A percentile compares a stretch with the other conserved stretches of the same genome.
Evolutionary conservation across 2,888 invertebrate genomes (phyloP).

Genomic region (Proisotoma minuta): DNA sequence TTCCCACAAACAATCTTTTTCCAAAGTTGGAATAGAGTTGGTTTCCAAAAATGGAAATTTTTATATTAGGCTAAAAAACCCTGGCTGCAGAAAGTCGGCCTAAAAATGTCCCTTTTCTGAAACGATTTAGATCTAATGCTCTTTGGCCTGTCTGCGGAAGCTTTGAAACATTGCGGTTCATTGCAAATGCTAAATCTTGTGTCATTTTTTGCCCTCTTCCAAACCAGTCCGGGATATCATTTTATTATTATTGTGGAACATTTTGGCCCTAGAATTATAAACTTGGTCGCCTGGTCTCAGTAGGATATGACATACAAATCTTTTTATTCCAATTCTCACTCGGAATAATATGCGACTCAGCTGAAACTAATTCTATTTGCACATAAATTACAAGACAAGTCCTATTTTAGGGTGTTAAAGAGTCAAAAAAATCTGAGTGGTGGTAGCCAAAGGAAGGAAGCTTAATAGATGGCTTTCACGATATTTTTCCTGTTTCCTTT

Average conservation of each 20-base stretch:
- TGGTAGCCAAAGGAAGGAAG: neutral
- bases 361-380: neutral
- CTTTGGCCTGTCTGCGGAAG: no score
- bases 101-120: neutral
- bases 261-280: neutral
- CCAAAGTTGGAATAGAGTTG: no score
- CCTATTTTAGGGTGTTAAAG: neutral
- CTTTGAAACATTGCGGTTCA: no score
- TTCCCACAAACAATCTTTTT: no score
- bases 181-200: no score
- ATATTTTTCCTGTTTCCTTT: neutral
- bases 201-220: neutral
- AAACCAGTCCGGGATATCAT: neutral
- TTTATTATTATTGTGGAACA: neutral
- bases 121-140: no score
- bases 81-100: neutral
- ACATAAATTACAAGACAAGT: neutral
- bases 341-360: neutral
- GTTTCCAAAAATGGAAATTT: no score
- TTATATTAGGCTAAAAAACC: neutral
- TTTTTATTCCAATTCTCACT: neutral
- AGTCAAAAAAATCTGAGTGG: neutral
- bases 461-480: neutral
- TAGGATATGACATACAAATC: neutral
- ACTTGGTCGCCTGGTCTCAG: no score